Evolutionary conservation across 2,888 invertebrate genomes (phyloP).

Genomic region (Gymnoscelis rufifasciata): DNA sequence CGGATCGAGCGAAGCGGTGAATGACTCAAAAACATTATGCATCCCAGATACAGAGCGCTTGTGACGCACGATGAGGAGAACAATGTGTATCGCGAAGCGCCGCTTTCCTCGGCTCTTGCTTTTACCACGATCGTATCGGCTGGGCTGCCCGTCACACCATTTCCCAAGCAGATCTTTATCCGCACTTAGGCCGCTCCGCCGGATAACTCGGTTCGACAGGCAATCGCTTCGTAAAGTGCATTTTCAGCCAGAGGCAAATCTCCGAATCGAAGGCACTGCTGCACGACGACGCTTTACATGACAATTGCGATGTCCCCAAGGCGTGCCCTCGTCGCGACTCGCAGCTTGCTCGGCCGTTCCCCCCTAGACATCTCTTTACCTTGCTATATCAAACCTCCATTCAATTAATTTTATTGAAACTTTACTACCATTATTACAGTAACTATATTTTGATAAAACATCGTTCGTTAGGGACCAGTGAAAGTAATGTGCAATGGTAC

Average conservation of each 20-base stretch:
- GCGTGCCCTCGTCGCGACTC: constrained; percentile 47
- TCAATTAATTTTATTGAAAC: constrained; percentile 29
- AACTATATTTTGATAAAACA: no score
- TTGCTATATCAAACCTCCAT: constrained; percentile 38
- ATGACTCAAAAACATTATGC: constrained; percentile 31
- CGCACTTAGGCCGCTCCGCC: constrained; percentile 53
- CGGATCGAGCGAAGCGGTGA: constrained; percentile 21
- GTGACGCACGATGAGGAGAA: constrained; percentile 31
- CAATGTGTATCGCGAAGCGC: constrained; percentile 37
- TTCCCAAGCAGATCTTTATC: constrained; percentile 55
- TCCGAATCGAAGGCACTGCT: constrained; percentile 47
- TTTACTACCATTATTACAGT: no score
- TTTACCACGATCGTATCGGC: constrained; percentile 45
- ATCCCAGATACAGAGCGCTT: constrained; percentile 23
- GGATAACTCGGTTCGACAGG: constrained; percentile 69
- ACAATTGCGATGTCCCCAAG: constrained; percentile 69
- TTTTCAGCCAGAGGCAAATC: constrained; percentile 68
- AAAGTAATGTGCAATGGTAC: constrained; percentile 39
- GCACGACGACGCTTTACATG: constrained; percentile 66
- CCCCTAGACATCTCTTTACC: constrained; percentile 35
- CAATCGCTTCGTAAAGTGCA: constrained; percentile 74
- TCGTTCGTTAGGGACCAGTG: constrained; percentile 18
- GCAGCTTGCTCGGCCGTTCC: constrained; percentile 35
- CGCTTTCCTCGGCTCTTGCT: constrained; percentile 37
- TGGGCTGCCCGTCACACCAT: constrained; percentile 40